phyloP scores from a whole-genome alignment of 2,888 invertebrate species.

The Tridacna gigas region DNA sequence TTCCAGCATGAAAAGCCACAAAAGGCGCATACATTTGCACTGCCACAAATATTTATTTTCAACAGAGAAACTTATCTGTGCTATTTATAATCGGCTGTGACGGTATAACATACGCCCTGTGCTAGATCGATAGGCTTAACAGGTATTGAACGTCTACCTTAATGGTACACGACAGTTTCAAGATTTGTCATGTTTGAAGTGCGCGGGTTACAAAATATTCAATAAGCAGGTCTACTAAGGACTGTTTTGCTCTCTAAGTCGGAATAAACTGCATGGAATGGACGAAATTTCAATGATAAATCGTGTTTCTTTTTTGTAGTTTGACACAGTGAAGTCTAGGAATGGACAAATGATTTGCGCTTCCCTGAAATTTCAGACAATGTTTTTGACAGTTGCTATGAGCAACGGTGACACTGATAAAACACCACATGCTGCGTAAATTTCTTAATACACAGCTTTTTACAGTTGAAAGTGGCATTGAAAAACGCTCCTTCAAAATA shows the following conservation, averaged over 20 bases:
- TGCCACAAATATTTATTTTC: background rate
- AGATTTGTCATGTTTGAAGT: constrained; percentile 22
- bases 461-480: too few relatives aligned
- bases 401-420: constrained; percentile 55
- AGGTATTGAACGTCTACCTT: constrained; percentile 15
- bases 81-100: constrained; percentile 1
- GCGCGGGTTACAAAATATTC: background rate
- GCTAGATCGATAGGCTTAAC: constrained; percentile 15
- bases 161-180: background rate
- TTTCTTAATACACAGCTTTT: background rate
- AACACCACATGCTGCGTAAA: background rate
- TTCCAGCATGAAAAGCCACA: too few relatives aligned
- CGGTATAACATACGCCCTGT: constrained; percentile 1
- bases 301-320: too few relatives aligned
- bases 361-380: background rate
- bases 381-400: constrained; percentile 53
- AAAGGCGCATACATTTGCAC: background rate
- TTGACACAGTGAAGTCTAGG: too few relatives aligned
- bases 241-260: too few relatives aligned
- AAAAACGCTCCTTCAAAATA: too few relatives aligned
- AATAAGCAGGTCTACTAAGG: too few relatives aligned
- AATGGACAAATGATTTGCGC: background rate
- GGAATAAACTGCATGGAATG: too few relatives aligned
- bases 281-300: too few relatives aligned
- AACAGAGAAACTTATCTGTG: background rate